A percentile compares a stretch with the other conserved stretches of the same genome.
phyloP scores from a whole-genome alignment of 2,797 vertebrate genomes.

The Podarcis lilfordi region DNA sequence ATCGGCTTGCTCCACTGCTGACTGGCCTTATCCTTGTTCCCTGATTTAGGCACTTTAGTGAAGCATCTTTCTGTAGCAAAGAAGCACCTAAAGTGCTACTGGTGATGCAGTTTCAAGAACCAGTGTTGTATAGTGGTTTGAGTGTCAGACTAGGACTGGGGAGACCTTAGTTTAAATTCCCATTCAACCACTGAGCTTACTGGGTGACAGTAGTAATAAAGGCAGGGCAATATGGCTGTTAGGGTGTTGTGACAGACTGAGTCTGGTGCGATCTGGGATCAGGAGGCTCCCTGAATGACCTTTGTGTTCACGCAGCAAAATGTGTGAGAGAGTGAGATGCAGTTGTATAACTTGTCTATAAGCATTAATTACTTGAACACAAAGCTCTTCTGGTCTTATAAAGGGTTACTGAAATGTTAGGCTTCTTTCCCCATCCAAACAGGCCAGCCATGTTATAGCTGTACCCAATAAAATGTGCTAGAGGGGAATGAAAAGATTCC shows the following conservation, averaged over 20 bases:
- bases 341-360: neutral
- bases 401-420: neutral
- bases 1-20: too few relatives aligned
- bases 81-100: too few relatives aligned
- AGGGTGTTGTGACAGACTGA: neutral
- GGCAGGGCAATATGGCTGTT: neutral
- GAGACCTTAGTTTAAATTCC: neutral
- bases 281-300: neutral
- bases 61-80: neutral
- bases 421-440: neutral
- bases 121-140: neutral
- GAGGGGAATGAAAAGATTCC: constrained; percentile 21
- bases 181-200: neutral
- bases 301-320: neutral
- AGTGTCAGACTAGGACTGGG: neutral
- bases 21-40: neutral
- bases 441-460: neutral
- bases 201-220: neutral
- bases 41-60: too few relatives aligned
- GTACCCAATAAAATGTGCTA: neutral
- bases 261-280: neutral
- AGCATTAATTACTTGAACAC: neutral
- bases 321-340: neutral
- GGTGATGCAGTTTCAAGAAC: neutral
- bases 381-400: neutral